Evolutionary conservation across 1,140 invertebrate species (phyloP), one percentile per base, ranked within the genome.

Genomic region (Rhyacophila brunnea): DNA sequence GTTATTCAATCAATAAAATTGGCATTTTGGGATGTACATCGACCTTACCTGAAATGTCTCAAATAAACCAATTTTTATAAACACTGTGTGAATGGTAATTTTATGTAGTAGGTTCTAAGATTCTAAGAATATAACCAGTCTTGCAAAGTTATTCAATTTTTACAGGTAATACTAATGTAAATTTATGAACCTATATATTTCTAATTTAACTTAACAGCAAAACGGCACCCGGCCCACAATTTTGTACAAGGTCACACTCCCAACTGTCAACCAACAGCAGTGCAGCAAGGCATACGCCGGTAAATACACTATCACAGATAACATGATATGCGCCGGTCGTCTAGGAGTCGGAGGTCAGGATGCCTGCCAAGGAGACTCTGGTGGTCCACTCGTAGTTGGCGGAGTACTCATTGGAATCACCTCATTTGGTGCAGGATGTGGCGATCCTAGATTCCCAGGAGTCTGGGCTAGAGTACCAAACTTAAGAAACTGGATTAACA

Each of bases 371-470:
- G 55, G 55, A 35, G 55, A 57, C 34, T 50, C 45, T 19, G 68
- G 68, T 55, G 67, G 68, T n/a, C 67, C 67, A 9, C 45, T 68
- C 51, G 58, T 64, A 20, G 55, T 64, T 1, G 52, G 66, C 42
- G 67, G 64, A 13, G 54, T 69, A 28, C 61, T 81, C 6, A 67
- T 68, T 11, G 83, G 83, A 7, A 66, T 84, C 6, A 75, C 80
- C 3, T 80, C 80, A 14, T 83, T 79, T 73, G 83, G 83, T 0
- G 70, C 70, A 48, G 77, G 74, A 0, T 86, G 86, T 67, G 86
- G 74, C 0, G 67, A 72, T 40, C 68, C 71, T 1, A 70, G 74
- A 1, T 77, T 74, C 58, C 85, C 87, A 1, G 85, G 86, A 3
- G 81, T 88, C 6, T 88, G 87, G 67, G 80, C 81, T 0, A 74